Conservation (phyloP, 2,797 vertebrate species). For the Sebastolobus alascanus region DNA sequence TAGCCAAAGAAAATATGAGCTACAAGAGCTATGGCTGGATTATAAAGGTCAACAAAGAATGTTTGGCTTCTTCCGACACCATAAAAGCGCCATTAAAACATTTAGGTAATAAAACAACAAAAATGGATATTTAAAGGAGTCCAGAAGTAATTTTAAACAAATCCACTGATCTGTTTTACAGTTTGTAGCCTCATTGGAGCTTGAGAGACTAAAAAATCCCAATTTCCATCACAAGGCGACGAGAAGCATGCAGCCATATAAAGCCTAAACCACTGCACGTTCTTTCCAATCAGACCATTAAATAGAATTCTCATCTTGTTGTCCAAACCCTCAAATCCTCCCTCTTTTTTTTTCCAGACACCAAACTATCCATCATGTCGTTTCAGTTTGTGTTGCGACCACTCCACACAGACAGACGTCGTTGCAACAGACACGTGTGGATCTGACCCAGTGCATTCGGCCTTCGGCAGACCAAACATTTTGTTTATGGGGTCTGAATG, state of each 20-base stretch:
- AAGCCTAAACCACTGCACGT: conserved; percentile 19
- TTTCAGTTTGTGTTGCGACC: conserved; percentile 23
- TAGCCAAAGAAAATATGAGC: conserved; percentile 12
- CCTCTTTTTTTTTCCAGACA: conserved; percentile 16
- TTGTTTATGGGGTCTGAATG: conserved; percentile 60
- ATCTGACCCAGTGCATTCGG: conserved; percentile 1
- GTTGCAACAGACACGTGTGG: conserved; percentile 6
- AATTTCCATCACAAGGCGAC: conserved; percentile 17
- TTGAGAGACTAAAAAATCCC: conserved; percentile 1
- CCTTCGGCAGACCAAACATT: conserved; percentile 43
- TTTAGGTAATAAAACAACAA: conserved; percentile 1
- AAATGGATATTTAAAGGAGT: conserved; percentile 10
- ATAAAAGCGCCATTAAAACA: not conserved
- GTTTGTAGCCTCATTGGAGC: not conserved
- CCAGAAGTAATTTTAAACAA: not conserved
- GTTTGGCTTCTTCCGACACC: not conserved
- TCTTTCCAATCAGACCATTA: conserved; percentile 32
- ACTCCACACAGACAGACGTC: not conserved
- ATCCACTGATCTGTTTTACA: conserved; percentile 7
- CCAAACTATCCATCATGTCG: conserved; percentile 22
- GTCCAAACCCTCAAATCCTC: conserved; percentile 24
- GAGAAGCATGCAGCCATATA: not conserved
- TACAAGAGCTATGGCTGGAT: not conserved
- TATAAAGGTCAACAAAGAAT: conserved; percentile 1
- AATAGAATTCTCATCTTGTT: conserved; percentile 15